Conservation (phyloP, 2,113 vertebrate genomes). For the Misgurnus mizolepis region DNA sequence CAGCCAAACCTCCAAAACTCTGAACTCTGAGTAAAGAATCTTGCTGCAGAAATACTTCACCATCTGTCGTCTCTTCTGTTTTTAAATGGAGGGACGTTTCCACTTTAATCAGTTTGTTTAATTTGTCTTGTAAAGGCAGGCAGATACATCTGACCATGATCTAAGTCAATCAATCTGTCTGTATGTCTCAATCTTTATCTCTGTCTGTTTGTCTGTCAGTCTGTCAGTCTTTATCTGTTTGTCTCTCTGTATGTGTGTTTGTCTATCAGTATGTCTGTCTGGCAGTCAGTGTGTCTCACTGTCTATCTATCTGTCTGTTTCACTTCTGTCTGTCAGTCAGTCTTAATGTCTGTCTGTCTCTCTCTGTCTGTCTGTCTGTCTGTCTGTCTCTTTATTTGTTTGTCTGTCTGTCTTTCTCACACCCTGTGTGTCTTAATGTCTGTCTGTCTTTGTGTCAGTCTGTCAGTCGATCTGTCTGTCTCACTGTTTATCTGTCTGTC, state of each 20-base stretch:
- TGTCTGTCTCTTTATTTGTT: not conserved
- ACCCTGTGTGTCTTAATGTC: rapidly evolving
- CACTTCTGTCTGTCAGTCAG: not conserved
- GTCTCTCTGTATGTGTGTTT: rapidly evolving
- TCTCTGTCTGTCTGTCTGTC: not conserved
- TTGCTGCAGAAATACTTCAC: conserved; percentile 8
- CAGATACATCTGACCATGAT: too few species aligned
- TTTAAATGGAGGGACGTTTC: not conserved
- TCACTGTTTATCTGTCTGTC: not conserved
- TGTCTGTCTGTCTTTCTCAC: not conserved
- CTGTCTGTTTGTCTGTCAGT: not conserved
- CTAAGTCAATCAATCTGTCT: too few species aligned
- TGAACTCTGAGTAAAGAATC: conserved; percentile 26
- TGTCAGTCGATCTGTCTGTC: not conserved
- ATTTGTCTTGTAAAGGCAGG: not conserved
- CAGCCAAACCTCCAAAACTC: conserved; percentile 3
- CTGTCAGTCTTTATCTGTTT: too few species aligned
- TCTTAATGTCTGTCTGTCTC: not conserved
- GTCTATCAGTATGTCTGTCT: rapidly evolving
- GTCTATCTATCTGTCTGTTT: not conserved
- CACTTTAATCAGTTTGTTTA: not conserved
- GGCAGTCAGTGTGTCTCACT: not conserved
- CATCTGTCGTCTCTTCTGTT: conserved; percentile 32
- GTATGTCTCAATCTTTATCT: rapidly evolving
- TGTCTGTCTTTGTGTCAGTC: not conserved